Base-by-base conservation (phyloP, 1,140 invertebrate genomes). In the Dendroctonus valens region DNA sequence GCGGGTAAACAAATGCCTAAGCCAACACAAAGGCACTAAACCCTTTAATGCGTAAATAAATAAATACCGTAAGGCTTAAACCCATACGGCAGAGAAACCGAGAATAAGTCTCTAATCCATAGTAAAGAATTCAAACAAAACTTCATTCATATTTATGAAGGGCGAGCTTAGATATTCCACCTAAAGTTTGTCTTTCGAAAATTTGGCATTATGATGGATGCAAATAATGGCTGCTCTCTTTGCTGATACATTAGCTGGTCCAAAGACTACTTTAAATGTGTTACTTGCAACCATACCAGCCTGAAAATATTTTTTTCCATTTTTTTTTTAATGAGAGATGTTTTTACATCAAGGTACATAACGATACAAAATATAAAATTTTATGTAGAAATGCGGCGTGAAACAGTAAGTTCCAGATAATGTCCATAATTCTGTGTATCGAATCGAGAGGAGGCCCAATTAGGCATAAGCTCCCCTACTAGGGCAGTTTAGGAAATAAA, bases 111-210 rank as follows among this genome's bases (percentile, higher is more conserved):
- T 59, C 42, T 59, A 59, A 59, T 59, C 58, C 41, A 49, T 41
- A 59, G 58, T 41, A 59, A 59, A 59, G 42, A 59, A 59, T 41
- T 42, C 41, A 59, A 59, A 59, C 58, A 49, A 59, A 59, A 59
- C 12, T 38, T 48, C 58, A 59, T 59, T 59, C 58, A 59, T 59
- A 59, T 59, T 59, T 59, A 59, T 59, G 58, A 59, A 49, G 46
- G 41, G 8, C 37, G 58, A 26, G 12, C 37, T 59, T 59, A 49
- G 11, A 49, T 59, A 59, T 59, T 49, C 9, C 15, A 37, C 40
- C 41, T 42, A 46, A 46, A 58, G 41, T 55, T 55, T 58, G 55
- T 58, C 55, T 58, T 58, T 58, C 40, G 37, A 42, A 44, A 58
- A 11, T 58, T 58, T 11, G 14, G 14, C 8, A 51, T 26, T 26